These are phyloP conservation scores for Choristoneura rosaceana DNA, from an alignment of 2,888 invertebrate species.

Conservation along the genomic window DNA sequence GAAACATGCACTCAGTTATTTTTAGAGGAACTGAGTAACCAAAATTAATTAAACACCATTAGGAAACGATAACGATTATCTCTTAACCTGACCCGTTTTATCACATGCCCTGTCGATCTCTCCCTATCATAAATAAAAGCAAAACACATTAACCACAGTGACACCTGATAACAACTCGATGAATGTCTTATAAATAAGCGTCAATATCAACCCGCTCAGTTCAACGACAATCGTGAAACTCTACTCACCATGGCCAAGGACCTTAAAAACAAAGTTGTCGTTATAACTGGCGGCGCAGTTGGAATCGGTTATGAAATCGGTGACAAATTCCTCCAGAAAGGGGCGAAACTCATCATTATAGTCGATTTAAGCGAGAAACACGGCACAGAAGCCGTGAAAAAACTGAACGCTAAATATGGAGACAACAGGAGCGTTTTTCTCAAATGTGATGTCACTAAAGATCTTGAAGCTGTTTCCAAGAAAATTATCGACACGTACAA, in stretches of 20 bases:
- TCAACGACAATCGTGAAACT: too few species aligned
- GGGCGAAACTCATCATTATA: conserved; percentile 57
- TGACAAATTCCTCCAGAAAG: conserved; percentile 72
- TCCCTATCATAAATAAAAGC: too few species aligned
- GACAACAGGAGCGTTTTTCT: conserved; percentile 73
- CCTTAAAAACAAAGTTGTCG: conserved; percentile 48
- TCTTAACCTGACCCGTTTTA: too few species aligned
- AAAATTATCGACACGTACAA: conserved; percentile 61
- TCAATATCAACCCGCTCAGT: too few species aligned
- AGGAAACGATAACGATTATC: too few species aligned
- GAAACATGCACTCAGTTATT: too few species aligned
- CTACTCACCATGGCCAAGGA: background rate
- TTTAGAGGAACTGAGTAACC: too few species aligned
- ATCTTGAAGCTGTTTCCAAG: conserved; percentile 71
- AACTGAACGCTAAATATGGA: conserved; percentile 74
- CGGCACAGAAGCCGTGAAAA: conserved; percentile 68
- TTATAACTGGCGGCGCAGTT: conserved; percentile 82
- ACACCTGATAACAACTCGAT: too few species aligned
- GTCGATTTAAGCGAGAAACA: conserved; percentile 60
- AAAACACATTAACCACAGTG: too few species aligned
- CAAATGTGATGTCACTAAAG: conserved; percentile 78
- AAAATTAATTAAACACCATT: too few species aligned
- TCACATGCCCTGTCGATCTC: too few species aligned
- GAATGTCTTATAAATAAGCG: too few species aligned
- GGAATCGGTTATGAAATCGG: conserved; percentile 82